phyloP scores from a whole-genome alignment of 2,888 invertebrate species.

The Drosophila yooni region DNA sequence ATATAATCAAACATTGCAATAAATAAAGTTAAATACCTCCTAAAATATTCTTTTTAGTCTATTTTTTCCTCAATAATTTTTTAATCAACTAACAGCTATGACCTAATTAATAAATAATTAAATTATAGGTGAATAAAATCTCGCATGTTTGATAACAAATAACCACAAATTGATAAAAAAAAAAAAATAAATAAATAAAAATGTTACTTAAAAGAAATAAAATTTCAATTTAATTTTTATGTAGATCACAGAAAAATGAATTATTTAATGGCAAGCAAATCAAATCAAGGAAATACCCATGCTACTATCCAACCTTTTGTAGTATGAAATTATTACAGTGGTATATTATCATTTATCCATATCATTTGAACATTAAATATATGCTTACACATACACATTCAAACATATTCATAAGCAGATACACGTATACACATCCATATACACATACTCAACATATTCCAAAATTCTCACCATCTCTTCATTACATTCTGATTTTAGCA shows the following conservation, averaged over 20 bases:
- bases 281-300: neutral
- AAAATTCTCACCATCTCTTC: conserved; percentile 16
- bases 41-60: neutral
- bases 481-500: conserved; percentile 3
- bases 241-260: neutral
- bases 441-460: conserved; percentile 27
- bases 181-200: neutral
- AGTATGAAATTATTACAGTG: neutral
- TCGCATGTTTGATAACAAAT: neutral
- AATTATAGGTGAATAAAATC: neutral
- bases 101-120: neutral
- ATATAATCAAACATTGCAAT: neutral
- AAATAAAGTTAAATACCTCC: neutral
- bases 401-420: conserved; percentile 38
- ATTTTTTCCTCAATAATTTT: neutral
- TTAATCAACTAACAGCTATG: neutral
- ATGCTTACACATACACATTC: conserved; percentile 35
- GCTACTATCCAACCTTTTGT: neutral
- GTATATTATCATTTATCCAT: conserved; percentile 18
- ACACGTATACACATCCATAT: conserved; percentile 45
- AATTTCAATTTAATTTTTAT: neutral
- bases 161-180: neutral
- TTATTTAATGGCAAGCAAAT: neutral
- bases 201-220: neutral
- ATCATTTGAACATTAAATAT: conserved; percentile 23